Base-by-base conservation (phyloP, 2,113 vertebrate species). In the Siphamia tubifer region DNA sequence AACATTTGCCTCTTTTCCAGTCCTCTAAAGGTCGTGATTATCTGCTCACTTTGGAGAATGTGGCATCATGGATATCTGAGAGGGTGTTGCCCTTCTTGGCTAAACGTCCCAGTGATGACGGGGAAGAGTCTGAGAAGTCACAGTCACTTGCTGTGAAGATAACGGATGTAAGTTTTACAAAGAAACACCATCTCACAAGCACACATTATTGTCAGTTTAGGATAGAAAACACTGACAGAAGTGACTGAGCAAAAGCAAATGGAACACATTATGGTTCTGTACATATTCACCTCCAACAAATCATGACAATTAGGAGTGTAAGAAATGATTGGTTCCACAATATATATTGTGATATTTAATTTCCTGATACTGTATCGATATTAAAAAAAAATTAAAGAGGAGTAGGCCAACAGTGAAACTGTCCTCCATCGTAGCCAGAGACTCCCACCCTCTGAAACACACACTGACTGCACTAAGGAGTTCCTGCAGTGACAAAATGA, bases 31-130 rank as follows among this genome's bases (percentile, higher is more conserved):
- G 83, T 49, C 89, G 93, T 21, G 89, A 91, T 25, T 94, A 88
- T 77, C 83, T 98, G 42, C 86, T 86, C 11, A 49, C 85, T 40
- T 68, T 98, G 89, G 93, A 94, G 71, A 78, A 92, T 8, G 87
- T 87, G 1, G 92, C 93, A n/a, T 68, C 77, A 68, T 98, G 96
- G 98, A 68, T 96, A 28, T 88, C 94, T 68, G 92, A 86, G 68
- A 68, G 83, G 55, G 80, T 96, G 72, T 55, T 97, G 19, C 91
- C 95, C 74, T 89, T 88, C 68, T 56, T 96, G 65, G 23, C 45
- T 0, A 56, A 61, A 77, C 79, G 64, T 16, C 81, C 75, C 72
- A 74, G 82, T 2, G 84, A 69, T 31, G 75, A 81, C 1, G 60
- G 49, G 28, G 82, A 81, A 30, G 90, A 89, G 44, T 66, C 76